Conservation (phyloP, 64 coral and sea anemone species). For the Pocillopora damicornis region DNA sequence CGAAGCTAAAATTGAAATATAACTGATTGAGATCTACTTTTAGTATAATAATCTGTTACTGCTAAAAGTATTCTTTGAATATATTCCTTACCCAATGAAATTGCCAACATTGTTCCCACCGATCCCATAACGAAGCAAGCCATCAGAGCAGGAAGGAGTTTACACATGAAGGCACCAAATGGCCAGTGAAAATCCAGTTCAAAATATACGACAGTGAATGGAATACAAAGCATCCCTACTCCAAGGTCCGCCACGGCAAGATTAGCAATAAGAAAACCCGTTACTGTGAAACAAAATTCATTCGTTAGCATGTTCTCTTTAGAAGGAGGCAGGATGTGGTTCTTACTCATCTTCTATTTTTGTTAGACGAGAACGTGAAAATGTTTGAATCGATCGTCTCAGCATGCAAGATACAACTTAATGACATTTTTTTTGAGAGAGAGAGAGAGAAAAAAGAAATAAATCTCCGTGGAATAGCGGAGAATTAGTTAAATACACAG, state of each 20-base stretch:
- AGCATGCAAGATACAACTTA: too few species aligned
- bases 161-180: slow-evolving; percentile 84
- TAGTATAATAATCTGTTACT: background rate
- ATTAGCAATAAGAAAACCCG: slow-evolving; percentile 83
- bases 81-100: slow-evolving; percentile 73
- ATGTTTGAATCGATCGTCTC: too few species aligned
- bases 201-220: slow-evolving; percentile 79
- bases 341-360: too few species aligned
- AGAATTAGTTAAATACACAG: too few species aligned
- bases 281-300: slow-evolving; percentile 40
- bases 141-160: slow-evolving; percentile 63
- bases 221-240: slow-evolving; percentile 81
- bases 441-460: too few species aligned
- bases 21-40: too few species aligned
- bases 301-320: background rate
- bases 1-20: too few species aligned
- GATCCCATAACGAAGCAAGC: slow-evolving; percentile 82
- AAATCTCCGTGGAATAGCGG: too few species aligned
- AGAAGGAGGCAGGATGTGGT: background rate
- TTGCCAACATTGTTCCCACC: slow-evolving; percentile 82
- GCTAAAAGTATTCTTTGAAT: background rate
- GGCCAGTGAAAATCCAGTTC: slow-evolving; percentile 77
- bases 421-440: too few species aligned
- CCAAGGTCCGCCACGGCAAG: slow-evolving; percentile 85
- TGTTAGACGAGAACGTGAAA: too few species aligned